Conservation (phyloP, 2,113 vertebrate genomes). For the Eleginops maclovinus region DNA sequence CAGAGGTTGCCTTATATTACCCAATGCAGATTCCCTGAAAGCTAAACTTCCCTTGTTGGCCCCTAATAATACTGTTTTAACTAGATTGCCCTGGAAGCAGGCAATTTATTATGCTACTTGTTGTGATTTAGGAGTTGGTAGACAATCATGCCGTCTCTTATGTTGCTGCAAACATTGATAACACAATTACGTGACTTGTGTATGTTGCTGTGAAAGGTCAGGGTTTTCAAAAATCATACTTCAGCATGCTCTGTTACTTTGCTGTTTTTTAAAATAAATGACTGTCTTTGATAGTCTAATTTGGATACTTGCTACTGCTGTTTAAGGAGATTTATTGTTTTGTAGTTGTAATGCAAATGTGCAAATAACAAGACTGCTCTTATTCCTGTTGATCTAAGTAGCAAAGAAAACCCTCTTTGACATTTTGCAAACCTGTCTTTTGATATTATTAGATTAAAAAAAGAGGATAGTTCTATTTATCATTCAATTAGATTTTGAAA, state of each 20-base stretch:
- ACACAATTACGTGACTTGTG: slow-evolving; percentile 23
- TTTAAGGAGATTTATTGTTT: slow-evolving; percentile 14
- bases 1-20: slow-evolving; percentile 49
- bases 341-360: background rate
- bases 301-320: background rate
- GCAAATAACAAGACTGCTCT: background rate
- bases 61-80: slow-evolving; percentile 54
- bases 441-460: background rate
- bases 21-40: slow-evolving; percentile 46
- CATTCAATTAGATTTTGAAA: background rate
- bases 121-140: slow-evolving; percentile 44
- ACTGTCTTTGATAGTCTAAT: slow-evolving; percentile 9
- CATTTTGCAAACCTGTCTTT: background rate
- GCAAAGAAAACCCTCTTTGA: background rate
- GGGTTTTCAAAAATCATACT: slow-evolving; percentile 11
- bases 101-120: slow-evolving; percentile 51
- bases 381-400: background rate
- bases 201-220: slow-evolving; percentile 18
- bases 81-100: slow-evolving; percentile 39
- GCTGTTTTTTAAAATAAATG: background rate
- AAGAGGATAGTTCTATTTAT: background rate
- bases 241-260: background rate
- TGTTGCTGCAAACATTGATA: slow-evolving; percentile 33
- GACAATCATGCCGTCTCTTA: slow-evolving; percentile 26
- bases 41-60: slow-evolving; percentile 46